Evolutionary conservation across 2,113 vertebrate genomes (phyloP).

Genomic region (Oreochromis tanganicae): DNA sequence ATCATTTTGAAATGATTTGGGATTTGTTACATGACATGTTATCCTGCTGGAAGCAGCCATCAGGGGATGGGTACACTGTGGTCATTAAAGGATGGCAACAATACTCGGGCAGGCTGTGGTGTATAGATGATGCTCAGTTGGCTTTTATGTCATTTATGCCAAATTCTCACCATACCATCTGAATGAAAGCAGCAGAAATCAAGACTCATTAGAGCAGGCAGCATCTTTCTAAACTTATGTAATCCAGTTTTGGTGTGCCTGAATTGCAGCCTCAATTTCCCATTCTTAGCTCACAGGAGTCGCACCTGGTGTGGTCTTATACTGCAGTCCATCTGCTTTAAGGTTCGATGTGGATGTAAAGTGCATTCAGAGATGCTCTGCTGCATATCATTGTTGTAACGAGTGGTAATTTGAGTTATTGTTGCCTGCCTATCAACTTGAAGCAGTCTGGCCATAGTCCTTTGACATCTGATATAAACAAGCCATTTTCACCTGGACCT

Average conservation of each 20-base stretch:
- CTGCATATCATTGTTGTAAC: not conserved
- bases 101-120: not conserved
- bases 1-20: not conserved
- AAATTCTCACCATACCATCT: not conserved
- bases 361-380: not conserved
- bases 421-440: not conserved
- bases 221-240: not conserved
- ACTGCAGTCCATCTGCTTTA: not conserved
- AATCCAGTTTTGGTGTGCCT: not conserved
- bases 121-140: not conserved
- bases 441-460: not conserved
- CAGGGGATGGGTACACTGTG: not conserved
- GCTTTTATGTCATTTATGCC: not conserved
- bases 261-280: not conserved
- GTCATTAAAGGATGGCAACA: not conserved
- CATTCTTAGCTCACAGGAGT: not conserved
- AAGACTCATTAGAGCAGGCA: not conserved
- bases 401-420: not conserved
- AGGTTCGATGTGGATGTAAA: not conserved
- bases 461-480: rapidly evolving
- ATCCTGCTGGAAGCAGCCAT: not conserved
- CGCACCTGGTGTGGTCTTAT: not conserved
- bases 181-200: not conserved
- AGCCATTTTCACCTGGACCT: not conserved
- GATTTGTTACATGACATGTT: not conserved